phyloP scores from a whole-genome alignment of 1,140 invertebrate genomes.

The Temnothorax longispinosus region DNA sequence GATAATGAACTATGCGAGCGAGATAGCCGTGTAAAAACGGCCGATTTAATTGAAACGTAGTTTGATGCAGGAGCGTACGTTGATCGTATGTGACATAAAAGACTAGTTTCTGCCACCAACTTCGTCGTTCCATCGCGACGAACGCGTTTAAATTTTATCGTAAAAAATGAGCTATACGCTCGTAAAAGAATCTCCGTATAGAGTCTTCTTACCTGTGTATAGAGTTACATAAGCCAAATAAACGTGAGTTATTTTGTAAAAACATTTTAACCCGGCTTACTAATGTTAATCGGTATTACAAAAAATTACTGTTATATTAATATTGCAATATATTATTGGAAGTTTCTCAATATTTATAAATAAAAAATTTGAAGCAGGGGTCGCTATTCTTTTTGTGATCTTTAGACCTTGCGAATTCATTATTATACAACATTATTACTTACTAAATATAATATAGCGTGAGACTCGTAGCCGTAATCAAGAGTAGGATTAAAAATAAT shows the following conservation, averaged over 20 bases:
- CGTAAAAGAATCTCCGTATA: background rate
- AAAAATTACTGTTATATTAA: background rate
- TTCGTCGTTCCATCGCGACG: too few species aligned
- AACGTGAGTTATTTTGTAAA: background rate
- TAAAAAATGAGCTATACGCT: background rate
- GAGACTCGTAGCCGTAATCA: too few species aligned
- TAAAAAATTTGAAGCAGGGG: background rate
- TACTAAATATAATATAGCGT: background rate
- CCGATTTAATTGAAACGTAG: background rate
- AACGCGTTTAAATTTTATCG: background rate
- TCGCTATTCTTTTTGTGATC: background rate
- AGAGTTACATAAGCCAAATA: background rate
- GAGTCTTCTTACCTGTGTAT: background rate
- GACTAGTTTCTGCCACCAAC: background rate
- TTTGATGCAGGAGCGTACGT: background rate
- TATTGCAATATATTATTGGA: background rate
- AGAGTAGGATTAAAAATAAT: background rate
- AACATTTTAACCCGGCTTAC: background rate
- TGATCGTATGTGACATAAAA: background rate
- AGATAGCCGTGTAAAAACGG: conserved; percentile 2
- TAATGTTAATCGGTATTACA: background rate
- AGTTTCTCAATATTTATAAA: background rate
- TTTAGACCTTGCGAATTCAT: background rate
- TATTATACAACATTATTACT: background rate
- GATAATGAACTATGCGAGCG: conserved; percentile 23